Evolutionary conservation across 2,888 invertebrate genomes (phyloP), one percentile per base, ranked within the genome.

Genomic region (Dyspetes luteomarginatus): DNA sequence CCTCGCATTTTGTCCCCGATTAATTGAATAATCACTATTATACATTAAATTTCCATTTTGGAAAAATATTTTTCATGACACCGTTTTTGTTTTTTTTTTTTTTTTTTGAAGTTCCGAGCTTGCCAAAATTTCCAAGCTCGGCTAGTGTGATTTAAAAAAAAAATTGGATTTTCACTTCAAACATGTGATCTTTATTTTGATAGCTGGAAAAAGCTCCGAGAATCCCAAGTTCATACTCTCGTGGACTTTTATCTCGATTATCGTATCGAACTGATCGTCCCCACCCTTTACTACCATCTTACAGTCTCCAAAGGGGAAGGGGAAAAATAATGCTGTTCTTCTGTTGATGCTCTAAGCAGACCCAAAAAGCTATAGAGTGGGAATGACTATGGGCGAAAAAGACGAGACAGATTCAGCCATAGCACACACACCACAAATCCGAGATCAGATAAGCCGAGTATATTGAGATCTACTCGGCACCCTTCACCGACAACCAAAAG

Each of bases 381-480:
- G 83, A 87, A 86, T 83, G 85, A 73, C 85, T 85, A 81, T 80
- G 82, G 86, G 86, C 86, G 82, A 85, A 82, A 83, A 87, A 83
- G 84, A 72, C 82, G 45, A 64, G 24, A 45, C 36, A 15, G 55
- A 69, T 4, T 45, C n/a, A 50, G 36, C 52, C 56, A 12, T 0
- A 19, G 4, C 80, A 75, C 64, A 76, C 82, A 85, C 82, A 85
- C 88, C 85, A 85, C 88, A 87, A 88, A 85, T 86, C 85, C 82
- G 67, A 83, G 85, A 88, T 88, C 86, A 88, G 88, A 88, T 89
- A 88, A 89, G 86, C 87, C 85, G 84, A 82, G 84, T 84, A 86
- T 89, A 88, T 89, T 86, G 87, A 85, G 85, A 89, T 86, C 85
- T 82, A 83, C 67, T 83, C 77, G 64, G 74, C 79, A 55, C 78